phyloP scores from a whole-genome alignment of 2,797 vertebrate genomes.

The Epinephelus awoara region DNA sequence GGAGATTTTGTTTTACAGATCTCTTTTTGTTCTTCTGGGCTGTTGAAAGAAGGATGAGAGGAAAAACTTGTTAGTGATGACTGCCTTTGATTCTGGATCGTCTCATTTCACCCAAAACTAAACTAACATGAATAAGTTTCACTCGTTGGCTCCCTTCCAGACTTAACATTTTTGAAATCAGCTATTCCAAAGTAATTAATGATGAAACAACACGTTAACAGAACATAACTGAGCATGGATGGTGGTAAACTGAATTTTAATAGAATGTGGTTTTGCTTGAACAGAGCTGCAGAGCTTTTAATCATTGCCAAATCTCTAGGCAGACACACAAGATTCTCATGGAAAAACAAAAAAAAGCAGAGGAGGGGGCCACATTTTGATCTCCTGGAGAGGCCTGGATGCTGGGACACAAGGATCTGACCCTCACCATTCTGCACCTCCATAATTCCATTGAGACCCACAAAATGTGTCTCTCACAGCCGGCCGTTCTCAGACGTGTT shows the following conservation, averaged over 20 bases:
- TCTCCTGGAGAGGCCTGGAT: constrained; percentile 48
- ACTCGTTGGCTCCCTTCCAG: not conserved
- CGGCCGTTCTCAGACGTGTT: constrained; percentile 74
- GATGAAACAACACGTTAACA: constrained; percentile 20
- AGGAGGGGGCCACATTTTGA: constrained; percentile 37
- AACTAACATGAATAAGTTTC: not conserved
- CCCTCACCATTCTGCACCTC: constrained; percentile 60
- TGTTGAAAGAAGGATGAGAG: constrained; percentile 9
- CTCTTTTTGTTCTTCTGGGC: not conserved
- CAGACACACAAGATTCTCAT: constrained; percentile 33
- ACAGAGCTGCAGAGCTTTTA: constrained; percentile 49
- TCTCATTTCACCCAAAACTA: constrained; percentile 14
- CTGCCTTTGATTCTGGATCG: constrained; percentile 12
- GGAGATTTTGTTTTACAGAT: not conserved
- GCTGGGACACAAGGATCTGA: constrained; percentile 45
- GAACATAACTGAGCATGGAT: constrained; percentile 23
- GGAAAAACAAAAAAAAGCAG: not conserved
- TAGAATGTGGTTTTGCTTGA: constrained; percentile 34
- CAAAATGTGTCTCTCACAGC: constrained; percentile 73
- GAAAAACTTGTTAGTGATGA: not conserved
- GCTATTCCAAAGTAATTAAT: constrained; percentile 16
- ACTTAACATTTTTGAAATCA: not conserved
- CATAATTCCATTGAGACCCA: constrained; percentile 71
- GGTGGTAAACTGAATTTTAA: constrained; percentile 23
- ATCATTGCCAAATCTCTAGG: constrained; percentile 51